Evolutionary conservation across 2,888 invertebrate species (phyloP).

Genomic region (Noctua pronuba): DNA sequence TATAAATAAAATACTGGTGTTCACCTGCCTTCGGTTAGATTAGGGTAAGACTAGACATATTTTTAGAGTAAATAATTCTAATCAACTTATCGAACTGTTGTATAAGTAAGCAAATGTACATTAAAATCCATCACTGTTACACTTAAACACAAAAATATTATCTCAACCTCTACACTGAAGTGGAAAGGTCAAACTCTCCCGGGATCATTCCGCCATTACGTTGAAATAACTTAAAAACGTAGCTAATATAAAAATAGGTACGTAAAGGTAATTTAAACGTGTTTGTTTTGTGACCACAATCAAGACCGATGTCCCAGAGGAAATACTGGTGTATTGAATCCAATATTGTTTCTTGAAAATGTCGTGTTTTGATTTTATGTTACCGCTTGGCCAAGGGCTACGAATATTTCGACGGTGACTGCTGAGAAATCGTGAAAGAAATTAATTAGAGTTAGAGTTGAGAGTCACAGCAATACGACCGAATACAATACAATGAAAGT

Average conservation of each 20-base stretch:
- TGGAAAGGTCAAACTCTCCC: slow-evolving; percentile 18
- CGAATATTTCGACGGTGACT: not conserved
- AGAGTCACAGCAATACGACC: not conserved
- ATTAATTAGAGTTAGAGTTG: not conserved
- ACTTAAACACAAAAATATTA: slow-evolving; percentile 19
- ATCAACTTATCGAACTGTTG: not conserved
- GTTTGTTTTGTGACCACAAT: slow-evolving; percentile 69
- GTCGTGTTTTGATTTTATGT: slow-evolving; percentile 5
- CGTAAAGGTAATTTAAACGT: slow-evolving; percentile 58
- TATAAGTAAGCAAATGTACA: not conserved
- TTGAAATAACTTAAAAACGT: slow-evolving; percentile 41
- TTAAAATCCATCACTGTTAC: not conserved
- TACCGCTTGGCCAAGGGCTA: not conserved
- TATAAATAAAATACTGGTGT: not conserved
- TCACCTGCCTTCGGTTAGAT: not conserved
- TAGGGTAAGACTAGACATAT: not conserved
- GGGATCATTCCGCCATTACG: slow-evolving; percentile 21
- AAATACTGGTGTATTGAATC: slow-evolving; percentile 72
- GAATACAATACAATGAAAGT: not conserved
- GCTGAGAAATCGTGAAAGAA: not conserved
- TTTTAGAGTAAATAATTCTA: not conserved
- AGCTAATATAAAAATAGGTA: slow-evolving; percentile 39
- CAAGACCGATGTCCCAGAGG: slow-evolving; percentile 69
- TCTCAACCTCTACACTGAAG: slow-evolving; percentile 14
- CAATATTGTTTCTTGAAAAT: slow-evolving; percentile 64